These are phyloP conservation scores for Drosophila pectinifera DNA, from an alignment of 1,140 invertebrate genomes.

Conservation along the genomic window DNA sequence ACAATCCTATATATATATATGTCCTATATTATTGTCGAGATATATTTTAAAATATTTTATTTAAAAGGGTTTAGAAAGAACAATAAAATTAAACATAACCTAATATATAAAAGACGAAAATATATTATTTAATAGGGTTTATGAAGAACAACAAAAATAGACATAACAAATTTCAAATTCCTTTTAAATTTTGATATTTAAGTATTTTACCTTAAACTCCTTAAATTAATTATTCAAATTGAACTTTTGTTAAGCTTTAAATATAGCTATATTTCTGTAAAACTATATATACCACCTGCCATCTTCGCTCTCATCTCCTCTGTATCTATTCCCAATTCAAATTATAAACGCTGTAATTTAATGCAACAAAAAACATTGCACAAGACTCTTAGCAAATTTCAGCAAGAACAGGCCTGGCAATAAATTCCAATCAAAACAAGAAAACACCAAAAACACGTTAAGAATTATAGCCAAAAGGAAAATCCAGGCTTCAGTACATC, in stretches of 20 bases:
- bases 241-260: background rate
- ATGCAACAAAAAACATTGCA: conserved; percentile 41
- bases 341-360: conserved; percentile 41
- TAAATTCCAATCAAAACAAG: conserved; percentile 59
- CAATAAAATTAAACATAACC: too few relatives aligned
- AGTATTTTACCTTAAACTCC: too few relatives aligned
- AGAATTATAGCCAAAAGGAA: conserved; percentile 54
- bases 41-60: too few relatives aligned
- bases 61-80: too few relatives aligned
- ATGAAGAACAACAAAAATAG: too few relatives aligned
- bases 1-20: too few relatives aligned
- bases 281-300: background rate
- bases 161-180: too few relatives aligned
- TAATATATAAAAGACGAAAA: too few relatives aligned
- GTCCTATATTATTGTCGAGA: too few relatives aligned
- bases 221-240: too few relatives aligned
- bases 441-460: conserved; percentile 52
- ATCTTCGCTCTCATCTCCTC: background rate
- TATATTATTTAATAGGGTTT: too few relatives aligned
- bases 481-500: conserved; percentile 5
- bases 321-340: conserved; percentile 18
- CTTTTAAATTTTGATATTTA: too few relatives aligned
- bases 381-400: conserved; percentile 42
- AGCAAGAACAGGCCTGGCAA: conserved; percentile 44
- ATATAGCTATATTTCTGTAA: background rate